Evolutionary conservation across 2,113 vertebrate genomes (phyloP), one percentile per base, ranked within the genome.

Genomic region (Pangasianodon gigas): DNA sequence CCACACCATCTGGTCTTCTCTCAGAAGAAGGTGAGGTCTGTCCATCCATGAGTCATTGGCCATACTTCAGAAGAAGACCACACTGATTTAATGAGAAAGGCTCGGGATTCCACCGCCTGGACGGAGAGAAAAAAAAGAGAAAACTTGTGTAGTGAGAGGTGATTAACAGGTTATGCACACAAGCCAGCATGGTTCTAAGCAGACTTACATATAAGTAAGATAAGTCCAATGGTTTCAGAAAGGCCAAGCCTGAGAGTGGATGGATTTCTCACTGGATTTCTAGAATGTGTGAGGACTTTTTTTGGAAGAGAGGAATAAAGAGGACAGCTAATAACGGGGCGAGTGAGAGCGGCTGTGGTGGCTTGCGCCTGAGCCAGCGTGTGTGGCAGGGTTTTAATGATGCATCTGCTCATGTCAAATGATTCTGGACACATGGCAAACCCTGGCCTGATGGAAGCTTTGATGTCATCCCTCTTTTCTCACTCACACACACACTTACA

Each of bases 371-470:
- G 91, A 90, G 93, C 93, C 94, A 91, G 92, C 48, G 84, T 92
- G 91, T 93, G 94, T 93, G 92, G 93, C 93, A 91, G 91, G 95
- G 93, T 96, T 96, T 96, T 96, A 95, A 95, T 95, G 95, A 96
- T 95, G 94, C 95, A 95, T 96, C 96, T 95, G 95, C 94, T 96
- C 94, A 93, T 95, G 95, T 96, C 95, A 95, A 96, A 95, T 94
- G 94, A 95, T 95, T 95, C 94, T 95, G 96, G 95, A 95, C 94
- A 95, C 95, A 95, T 93, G 95, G 95, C 91, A 91, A 95, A 95
- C 94, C 94, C 94, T 90, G 93, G 93, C 92, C 94, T 94, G 94
- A 93, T 93, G 91, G 93, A 92, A 91, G 88, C 95, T 96, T 96
- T 96, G 95, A 96, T 96, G 95, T 94, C 92, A 92, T 90, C 24